These are phyloP conservation scores for roundworm (Caenorhabditis elegans) DNA, from an alignment of 1,140 invertebrate genomes.

Conservation along the genomic window DNA sequence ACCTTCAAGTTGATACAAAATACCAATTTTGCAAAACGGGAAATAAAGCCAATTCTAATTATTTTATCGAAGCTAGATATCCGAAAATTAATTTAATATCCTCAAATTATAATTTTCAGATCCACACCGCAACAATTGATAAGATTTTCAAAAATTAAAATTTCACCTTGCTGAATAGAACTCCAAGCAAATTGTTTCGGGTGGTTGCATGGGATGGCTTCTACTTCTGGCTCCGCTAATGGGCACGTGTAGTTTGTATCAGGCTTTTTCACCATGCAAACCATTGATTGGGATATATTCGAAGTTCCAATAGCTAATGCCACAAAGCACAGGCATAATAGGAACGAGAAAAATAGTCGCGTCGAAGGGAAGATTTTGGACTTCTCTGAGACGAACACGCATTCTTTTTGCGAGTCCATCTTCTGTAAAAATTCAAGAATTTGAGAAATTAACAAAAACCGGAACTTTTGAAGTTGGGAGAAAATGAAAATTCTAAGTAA, in stretches of 20 bases:
- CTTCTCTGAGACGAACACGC: conserved; percentile 20
- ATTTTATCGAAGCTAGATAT: too few relatives aligned
- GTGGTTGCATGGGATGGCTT: conserved; percentile 54
- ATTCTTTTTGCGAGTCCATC: conserved; percentile 14
- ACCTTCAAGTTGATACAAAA: too few relatives aligned
- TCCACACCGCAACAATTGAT: background rate
- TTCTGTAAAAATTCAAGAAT: background rate
- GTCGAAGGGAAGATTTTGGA: conserved; percentile 60
- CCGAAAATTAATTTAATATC: too few relatives aligned
- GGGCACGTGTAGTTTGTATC: background rate
- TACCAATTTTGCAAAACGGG: too few relatives aligned
- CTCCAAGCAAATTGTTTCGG: conserved; percentile 53
- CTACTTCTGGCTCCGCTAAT: conserved; percentile 35
- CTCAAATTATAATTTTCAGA: too few relatives aligned
- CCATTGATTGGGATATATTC: conserved; percentile 47
- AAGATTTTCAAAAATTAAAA: background rate
- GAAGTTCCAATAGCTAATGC: conserved; percentile 55
- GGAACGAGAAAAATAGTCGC: conserved; percentile 62
- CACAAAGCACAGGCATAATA: conserved; percentile 63
- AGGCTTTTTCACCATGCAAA: conserved; percentile 48
- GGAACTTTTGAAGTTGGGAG: background rate
- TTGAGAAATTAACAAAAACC: background rate
- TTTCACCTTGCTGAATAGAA: conserved; percentile 56
- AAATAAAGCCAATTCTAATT: too few relatives aligned
- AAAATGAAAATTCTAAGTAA: background rate